Evolutionary conservation across 2,797 vertebrate species (phyloP), one percentile per base, ranked within the genome.

Genomic region (Pangasius djambal): DNA sequence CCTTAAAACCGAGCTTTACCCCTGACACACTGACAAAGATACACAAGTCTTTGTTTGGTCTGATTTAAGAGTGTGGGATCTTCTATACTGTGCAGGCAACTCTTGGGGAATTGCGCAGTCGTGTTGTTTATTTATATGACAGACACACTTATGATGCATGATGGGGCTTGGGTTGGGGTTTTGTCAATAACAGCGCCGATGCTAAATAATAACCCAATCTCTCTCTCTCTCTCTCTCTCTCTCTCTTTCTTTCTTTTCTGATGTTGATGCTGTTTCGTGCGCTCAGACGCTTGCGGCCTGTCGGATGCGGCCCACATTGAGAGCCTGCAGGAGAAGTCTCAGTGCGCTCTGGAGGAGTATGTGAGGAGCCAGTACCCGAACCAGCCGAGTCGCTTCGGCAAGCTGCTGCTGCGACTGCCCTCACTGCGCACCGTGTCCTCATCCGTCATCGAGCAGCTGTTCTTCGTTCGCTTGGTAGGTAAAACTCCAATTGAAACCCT

Each of bases 401-500:
- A 99, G 95, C 97, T 99, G 94, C 97, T 99, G 86, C 97, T 99
- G 95, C 97, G 98, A 94, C 95, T 99, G 94, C 97, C 98, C 92
- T 98, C 98, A 6, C 96, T 98, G 92, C 98, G 98, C 95, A 98
- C 98, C 90, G 98, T 99, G 91, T 99, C 98, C 77, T 99, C 98
- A 65, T 98, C 98, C 6, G 98, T 99, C 95, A 99, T 99, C 92
- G 98, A 99, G 96, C 98, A 99, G 96, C 98, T 99, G 95, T 99
- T 99, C 97, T 99, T 99, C 97, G 98, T 99, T 94, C 98, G 98
- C 95, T 98, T 99, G 98, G 98, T 99, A 98, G 98, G 98, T 99
- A 99, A 99, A 98, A 99, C 98, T 97, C 98, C 98, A 95, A 99
- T 99, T 96, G 98, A 99, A 97, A 99, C 98, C 96, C 98, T 99